Percentiles rank a stretch among this genome's conserved stretches.
phyloP scores from a whole-genome alignment of 2,797 vertebrate genomes.

The Gambelia wislizenii region DNA sequence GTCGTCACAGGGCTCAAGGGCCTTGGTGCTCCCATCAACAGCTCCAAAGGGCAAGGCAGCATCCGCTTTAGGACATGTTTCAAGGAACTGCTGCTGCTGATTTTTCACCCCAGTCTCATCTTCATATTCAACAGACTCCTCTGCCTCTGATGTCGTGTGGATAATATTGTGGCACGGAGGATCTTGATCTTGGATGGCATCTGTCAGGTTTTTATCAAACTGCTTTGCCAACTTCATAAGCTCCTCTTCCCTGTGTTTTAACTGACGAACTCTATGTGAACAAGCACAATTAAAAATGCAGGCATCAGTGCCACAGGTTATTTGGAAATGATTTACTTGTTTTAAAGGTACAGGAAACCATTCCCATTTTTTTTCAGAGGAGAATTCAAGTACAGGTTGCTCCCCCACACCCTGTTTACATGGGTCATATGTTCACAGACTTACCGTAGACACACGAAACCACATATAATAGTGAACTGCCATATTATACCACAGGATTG shows the following conservation, averaged over 20 bases:
- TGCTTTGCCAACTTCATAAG: conserved; percentile 91
- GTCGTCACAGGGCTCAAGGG: neutral
- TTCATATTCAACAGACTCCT: neutral
- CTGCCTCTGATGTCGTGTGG: neutral
- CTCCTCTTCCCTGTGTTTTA: conserved; percentile 85
- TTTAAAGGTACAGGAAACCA: neutral
- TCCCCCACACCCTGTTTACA: too few relatives aligned
- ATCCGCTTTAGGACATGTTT: conserved; percentile 31
- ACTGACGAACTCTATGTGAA: conserved; percentile 68
- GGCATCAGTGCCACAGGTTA: neutral
- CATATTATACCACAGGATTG: too few relatives aligned
- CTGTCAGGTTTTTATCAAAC: conserved; percentile 93
- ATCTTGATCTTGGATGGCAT: conserved; percentile 78
- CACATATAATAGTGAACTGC: too few relatives aligned
- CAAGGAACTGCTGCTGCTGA: conserved; percentile 1
- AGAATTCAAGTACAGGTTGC: neutral
- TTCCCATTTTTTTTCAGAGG: neutral
- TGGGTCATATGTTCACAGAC: too few relatives aligned
- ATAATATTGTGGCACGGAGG: neutral
- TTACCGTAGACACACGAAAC: too few relatives aligned
- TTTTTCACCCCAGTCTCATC: conserved; percentile 33
- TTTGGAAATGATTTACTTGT: neutral
- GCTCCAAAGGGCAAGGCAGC: neutral
- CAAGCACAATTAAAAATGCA: neutral
- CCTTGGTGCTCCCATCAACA: neutral